Percentiles rank a stretch among this genome's conserved stretches.
These are phyloP conservation scores for Encarsia formosa DNA, from an alignment of 2,888 invertebrate genomes.

Conservation along the genomic window DNA sequence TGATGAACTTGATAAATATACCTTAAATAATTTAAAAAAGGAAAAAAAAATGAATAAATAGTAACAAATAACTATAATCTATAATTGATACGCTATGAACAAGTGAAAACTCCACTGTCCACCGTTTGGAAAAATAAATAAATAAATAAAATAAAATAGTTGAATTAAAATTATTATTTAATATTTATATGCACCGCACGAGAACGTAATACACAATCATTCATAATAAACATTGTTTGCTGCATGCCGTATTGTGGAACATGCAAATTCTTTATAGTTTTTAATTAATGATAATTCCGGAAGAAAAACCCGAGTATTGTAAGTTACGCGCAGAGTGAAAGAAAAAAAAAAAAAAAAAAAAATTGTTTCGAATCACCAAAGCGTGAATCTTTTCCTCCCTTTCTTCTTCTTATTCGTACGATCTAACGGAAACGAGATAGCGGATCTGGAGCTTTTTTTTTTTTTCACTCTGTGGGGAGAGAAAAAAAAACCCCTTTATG, in stretches of 20 bases:
- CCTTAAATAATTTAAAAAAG: neutral
- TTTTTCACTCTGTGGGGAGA: no score
- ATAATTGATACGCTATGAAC: neutral
- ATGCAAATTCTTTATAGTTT: no score
- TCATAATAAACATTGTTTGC: no score
- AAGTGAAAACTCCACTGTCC: no score
- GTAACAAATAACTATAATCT: neutral
- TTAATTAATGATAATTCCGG: no score
- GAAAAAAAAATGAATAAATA: neutral
- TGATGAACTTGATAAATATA: conserved; percentile 25
- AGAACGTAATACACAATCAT: no score
- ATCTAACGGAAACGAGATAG: conserved; percentile 15
- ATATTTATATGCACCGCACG: no score
- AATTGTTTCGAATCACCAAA: conserved; percentile 22
- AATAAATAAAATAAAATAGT: no score
- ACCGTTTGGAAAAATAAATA: no score
- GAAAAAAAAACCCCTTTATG: neutral
- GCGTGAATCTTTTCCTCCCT: conserved; percentile 14
- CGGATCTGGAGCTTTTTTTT: conserved; percentile 10
- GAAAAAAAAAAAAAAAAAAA: neutral
- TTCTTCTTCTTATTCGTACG: neutral
- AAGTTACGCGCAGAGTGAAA: neutral
- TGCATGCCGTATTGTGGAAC: no score
- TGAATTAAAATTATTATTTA: no score
- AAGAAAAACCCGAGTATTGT: neutral